A percentile compares a stretch with the other conserved stretches of the same genome.
These are phyloP conservation scores for Aethes cnicana DNA, from an alignment of 2,888 invertebrate genomes.

Conservation along the genomic window DNA sequence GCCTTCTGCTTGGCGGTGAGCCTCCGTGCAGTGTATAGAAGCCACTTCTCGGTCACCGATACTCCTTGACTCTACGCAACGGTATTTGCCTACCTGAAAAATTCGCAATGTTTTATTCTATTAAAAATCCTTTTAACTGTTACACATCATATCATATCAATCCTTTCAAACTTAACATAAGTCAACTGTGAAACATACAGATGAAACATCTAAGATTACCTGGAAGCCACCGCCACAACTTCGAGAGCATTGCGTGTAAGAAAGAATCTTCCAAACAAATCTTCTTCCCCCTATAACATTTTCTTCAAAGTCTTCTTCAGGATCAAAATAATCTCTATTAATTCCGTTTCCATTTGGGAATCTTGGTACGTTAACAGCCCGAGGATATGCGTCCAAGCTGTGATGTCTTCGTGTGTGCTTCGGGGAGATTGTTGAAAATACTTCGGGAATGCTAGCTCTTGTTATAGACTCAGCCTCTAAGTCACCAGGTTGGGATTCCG, in stretches of 20 bases:
- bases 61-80: constrained; percentile 85
- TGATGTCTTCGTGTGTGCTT: constrained; percentile 70
- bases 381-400: constrained; percentile 52
- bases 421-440: constrained; percentile 43
- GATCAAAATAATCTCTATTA: constrained; percentile 43
- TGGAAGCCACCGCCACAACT: constrained; percentile 92
- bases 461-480: constrained; percentile 56
- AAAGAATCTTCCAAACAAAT: constrained; percentile 90
- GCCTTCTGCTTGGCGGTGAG: constrained; percentile 81
- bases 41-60: constrained; percentile 85
- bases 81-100: constrained; percentile 84
- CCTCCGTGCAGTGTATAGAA: constrained; percentile 76
- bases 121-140: background rate
- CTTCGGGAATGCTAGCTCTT: constrained; percentile 48
- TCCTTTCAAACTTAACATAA: too few relatives aligned
- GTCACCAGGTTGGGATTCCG: constrained; percentile 84
- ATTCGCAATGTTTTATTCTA: background rate
- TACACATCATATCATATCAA: too few relatives aligned
- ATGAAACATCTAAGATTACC: too few relatives aligned
- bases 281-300: constrained; percentile 73
- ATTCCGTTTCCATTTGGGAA: constrained; percentile 48
- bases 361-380: constrained; percentile 39
- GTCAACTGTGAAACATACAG: too few relatives aligned
- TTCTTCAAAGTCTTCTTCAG: constrained; percentile 52
- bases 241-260: constrained; percentile 89